These are phyloP conservation scores for Agrochola lota DNA, from an alignment of 2,888 invertebrate genomes.

Conservation along the genomic window DNA sequence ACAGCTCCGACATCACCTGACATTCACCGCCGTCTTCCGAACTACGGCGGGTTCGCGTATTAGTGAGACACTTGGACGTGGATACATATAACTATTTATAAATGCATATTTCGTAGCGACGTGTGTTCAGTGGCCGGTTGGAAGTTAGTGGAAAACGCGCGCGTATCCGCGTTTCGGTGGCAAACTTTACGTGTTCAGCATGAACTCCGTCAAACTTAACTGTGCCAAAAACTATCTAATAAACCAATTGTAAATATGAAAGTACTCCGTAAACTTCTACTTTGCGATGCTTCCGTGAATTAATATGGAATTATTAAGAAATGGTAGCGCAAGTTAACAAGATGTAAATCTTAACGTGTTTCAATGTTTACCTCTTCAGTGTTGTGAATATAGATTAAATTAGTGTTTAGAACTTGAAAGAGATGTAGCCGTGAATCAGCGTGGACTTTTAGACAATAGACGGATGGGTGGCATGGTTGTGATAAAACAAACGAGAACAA, in stretches of 20 bases:
- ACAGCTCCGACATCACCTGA: conserved; percentile 87
- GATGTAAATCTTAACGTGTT: conserved; percentile 82
- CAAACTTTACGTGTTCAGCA: conserved; percentile 77
- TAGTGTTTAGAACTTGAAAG: conserved; percentile 70
- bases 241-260: conserved; percentile 76
- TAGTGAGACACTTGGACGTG: conserved; percentile 80
- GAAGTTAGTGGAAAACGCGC: conserved; percentile 78
- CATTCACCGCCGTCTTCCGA: conserved; percentile 82
- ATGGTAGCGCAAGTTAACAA: conserved; percentile 77
- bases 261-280: conserved; percentile 66
- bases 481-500: conserved; percentile 77
- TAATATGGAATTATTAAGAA: conserved; percentile 75
- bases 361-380: conserved; percentile 90
- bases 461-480: conserved; percentile 82
- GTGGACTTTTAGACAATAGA: conserved; percentile 72
- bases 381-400: conserved; percentile 88
- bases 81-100: conserved; percentile 87
- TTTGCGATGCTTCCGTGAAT: conserved; percentile 78
- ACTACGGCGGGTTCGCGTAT: conserved; percentile 77
- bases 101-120: conserved; percentile 81
- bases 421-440: conserved; percentile 75
- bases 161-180: conserved; percentile 73
- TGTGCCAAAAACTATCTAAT: conserved; percentile 84
- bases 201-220: conserved; percentile 80
- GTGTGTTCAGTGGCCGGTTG: conserved; percentile 80